A percentile compares a stretch with the other conserved stretches of the same genome.
Evolutionary conservation across 2,113 vertebrate genomes (phyloP).

Genomic region (Odobenus rosmarus): DNA sequence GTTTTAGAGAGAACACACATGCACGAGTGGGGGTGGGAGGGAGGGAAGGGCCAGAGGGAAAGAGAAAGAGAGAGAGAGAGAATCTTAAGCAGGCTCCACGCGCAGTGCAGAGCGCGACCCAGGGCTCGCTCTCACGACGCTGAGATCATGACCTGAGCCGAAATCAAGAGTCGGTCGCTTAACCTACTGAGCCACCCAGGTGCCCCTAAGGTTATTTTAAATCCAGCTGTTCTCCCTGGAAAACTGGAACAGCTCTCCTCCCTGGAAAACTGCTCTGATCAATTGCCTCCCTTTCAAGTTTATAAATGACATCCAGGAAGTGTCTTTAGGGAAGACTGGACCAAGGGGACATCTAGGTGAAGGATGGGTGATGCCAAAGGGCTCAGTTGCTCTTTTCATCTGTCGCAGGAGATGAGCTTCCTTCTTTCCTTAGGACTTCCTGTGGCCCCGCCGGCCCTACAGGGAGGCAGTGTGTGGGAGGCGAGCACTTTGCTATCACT

Average conservation of each 20-base stretch:
- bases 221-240: not conserved
- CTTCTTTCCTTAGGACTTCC: slow-evolving; percentile 14
- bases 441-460: not conserved
- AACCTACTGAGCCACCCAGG: not conserved
- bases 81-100: not conserved
- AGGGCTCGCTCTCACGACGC: not conserved
- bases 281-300: slow-evolving; percentile 50
- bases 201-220: slow-evolving; percentile 49
- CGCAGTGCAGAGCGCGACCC: not conserved
- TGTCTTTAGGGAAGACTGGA: slow-evolving; percentile 57
- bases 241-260: not conserved
- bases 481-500: not conserved
- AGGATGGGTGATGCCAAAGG: slow-evolving; percentile 18
- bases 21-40: not conserved
- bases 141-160: not conserved
- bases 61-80: not conserved
- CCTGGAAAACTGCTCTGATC: slow-evolving; percentile 9
- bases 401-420: slow-evolving; percentile 41
- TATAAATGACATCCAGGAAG: slow-evolving; percentile 44
- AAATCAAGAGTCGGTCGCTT: not conserved
- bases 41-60: not conserved
- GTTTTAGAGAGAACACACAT: not conserved
- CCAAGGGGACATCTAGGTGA: slow-evolving; percentile 6
- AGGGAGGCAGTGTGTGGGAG: not conserved
- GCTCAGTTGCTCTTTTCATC: not conserved